These are phyloP conservation scores for Neoascia interrupta DNA, from an alignment of 2,888 invertebrate species.

Conservation along the genomic window DNA sequence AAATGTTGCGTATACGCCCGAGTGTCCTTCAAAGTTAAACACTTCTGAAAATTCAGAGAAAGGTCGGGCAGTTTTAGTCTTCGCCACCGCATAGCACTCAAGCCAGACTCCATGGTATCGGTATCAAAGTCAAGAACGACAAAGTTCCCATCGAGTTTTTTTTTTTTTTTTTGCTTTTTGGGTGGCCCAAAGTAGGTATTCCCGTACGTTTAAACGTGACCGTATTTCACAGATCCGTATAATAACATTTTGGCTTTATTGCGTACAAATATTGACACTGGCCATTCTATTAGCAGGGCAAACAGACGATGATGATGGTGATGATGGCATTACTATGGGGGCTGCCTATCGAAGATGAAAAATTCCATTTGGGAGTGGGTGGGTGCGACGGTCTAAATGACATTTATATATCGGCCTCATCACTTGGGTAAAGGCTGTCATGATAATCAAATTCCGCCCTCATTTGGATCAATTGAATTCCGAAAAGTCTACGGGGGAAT, in stretches of 20 bases:
- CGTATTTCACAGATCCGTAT: conserved; percentile 50
- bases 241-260: conserved; percentile 60
- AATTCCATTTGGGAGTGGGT: not conserved
- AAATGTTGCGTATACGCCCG: conserved; percentile 41
- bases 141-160: too few species aligned
- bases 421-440: too few species aligned
- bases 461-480: conserved; percentile 44
- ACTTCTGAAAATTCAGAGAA: not conserved
- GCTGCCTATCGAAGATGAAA: conserved; percentile 13
- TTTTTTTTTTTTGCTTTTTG: too few species aligned
- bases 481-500: not conserved
- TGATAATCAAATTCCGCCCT: conserved; percentile 43
- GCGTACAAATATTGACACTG: conserved; percentile 60
- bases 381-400: too few species aligned
- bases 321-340: conserved; percentile 27
- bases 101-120: too few species aligned
- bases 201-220: conserved; percentile 59
- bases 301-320: conserved; percentile 31
- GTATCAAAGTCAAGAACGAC: too few species aligned
- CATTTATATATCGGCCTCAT: too few species aligned
- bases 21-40: conserved; percentile 27
- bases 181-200: too few species aligned
- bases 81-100: too few species aligned
- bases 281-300: conserved; percentile 30
- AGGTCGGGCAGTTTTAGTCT: too few species aligned